These are phyloP conservation scores for Drosophila rubida DNA, from an alignment of 2,888 invertebrate genomes.

Conservation along the genomic window DNA sequence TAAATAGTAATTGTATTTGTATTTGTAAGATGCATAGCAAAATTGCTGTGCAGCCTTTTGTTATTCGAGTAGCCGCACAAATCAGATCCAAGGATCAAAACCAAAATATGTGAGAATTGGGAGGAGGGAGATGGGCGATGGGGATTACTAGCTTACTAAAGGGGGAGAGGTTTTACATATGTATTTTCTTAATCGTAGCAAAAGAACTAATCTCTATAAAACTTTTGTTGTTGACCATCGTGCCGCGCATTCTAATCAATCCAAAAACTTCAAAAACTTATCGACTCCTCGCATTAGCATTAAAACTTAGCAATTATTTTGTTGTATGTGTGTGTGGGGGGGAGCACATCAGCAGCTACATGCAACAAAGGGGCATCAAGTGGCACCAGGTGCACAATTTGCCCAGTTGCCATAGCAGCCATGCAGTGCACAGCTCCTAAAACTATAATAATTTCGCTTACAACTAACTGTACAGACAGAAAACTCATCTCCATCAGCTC, in stretches of 20 bases:
- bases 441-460: constrained; percentile 41
- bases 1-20: constrained; percentile 53
- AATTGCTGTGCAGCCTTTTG: constrained; percentile 53
- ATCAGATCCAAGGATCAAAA: constrained; percentile 18
- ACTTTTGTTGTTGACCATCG: constrained; percentile 37
- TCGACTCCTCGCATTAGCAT: constrained; percentile 35
- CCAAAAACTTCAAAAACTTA: constrained; percentile 42
- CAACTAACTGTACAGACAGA: constrained; percentile 69
- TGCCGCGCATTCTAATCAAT: constrained; percentile 55
- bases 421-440: constrained; percentile 17
- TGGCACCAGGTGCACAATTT: constrained; percentile 39
- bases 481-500: constrained; percentile 5
- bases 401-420: background rate
- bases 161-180: constrained; percentile 12
- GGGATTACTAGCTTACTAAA: background rate
- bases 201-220: constrained; percentile 45
- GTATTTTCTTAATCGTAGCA: constrained; percentile 29
- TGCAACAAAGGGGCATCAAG: background rate
- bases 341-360: constrained; percentile 7
- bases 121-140: background rate
- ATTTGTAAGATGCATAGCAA: constrained; percentile 59
- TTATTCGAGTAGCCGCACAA: constrained; percentile 67
- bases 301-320: constrained; percentile 59
- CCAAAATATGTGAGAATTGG: constrained; percentile 22
- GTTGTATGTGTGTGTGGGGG: constrained; percentile 13